Evolutionary conservation across 2,113 vertebrate genomes (phyloP), one percentile per base, ranked within the genome.

Genomic region (Ariopsis seemanni): DNA sequence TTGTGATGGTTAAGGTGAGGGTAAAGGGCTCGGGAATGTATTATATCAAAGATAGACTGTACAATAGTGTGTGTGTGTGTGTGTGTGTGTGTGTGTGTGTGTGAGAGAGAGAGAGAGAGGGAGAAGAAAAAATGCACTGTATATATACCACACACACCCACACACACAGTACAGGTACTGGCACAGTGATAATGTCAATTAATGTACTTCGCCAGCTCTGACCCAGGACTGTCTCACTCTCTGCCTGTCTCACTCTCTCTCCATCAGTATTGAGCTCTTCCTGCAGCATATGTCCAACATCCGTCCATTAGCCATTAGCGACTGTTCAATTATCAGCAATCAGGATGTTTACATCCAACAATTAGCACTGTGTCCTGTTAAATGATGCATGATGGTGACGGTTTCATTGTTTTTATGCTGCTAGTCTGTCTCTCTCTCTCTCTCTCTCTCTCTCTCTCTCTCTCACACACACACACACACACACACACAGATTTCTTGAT

Each of bases 311-410:
- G 82, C 82, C 48, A 48, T 79, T 80, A 88, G 82, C 69, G 80
- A 88, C 86, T 86, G 88, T 88, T 84, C 88, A 91, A 85, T 91
- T 84, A 87, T 89, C 74, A 88, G 34, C 58, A 79, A 58, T 89
- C 86, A 85, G 62, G 88, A 91, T 82, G 85, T 88, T 89, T 89
- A 69, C 84, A 83, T 89, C 50, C 60, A 83, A 63, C 88, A 88
- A 91, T 89, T 80, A 91, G 80, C 78, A 22, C 83, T 83, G 52
- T n/a, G 74, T 89, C 84, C 88, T 89, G 55, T 81, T 89, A 71
- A 91, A 91, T 91, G 63, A 89, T 91, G 88, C 90, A 89, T 88
- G 86, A 67, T 85, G 62, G 83, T 77, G 63, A 30, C 5, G 53
- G 22, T 20, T 80, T 79, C 48, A 57, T 63, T 4, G 30, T 53